A percentile compares a stretch with the other conserved stretches of the same genome.
Evolutionary conservation across 2,797 vertebrate genomes (phyloP).

Genomic region (Myotis daubentonii): DNA sequence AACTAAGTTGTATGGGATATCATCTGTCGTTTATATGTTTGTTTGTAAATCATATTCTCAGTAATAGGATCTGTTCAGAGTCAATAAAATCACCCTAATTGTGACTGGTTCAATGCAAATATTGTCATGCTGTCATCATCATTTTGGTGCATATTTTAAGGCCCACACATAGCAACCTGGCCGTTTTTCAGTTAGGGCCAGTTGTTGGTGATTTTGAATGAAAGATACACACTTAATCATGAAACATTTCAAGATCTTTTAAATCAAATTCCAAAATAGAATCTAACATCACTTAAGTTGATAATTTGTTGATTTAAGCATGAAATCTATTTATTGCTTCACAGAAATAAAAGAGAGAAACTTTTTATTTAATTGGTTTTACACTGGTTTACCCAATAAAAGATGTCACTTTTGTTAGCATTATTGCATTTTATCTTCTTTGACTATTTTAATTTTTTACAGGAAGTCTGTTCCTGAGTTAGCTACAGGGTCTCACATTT

Average conservation of each 20-base stretch:
- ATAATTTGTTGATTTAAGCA: constrained; percentile 3
- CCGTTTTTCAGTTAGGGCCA: not conserved
- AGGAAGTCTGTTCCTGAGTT: not conserved
- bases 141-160: constrained; percentile 24
- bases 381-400: not conserved
- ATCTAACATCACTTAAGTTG: constrained; percentile 22
- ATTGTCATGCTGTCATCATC: not conserved
- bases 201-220: constrained; percentile 23
- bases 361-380: not conserved
- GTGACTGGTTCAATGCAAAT: not conserved
- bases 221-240: constrained; percentile 28
- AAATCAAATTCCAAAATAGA: constrained; percentile 43
- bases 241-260: constrained; percentile 50
- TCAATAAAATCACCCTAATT: not conserved
- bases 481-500: not conserved
- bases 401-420: not conserved
- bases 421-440: not conserved
- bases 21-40: not conserved
- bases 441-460: not conserved
- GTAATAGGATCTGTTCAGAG: not conserved
- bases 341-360: not conserved
- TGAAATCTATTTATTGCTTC: not conserved
- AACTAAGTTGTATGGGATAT: not conserved
- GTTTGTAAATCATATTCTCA: not conserved
- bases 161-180: not conserved